phyloP scores from a whole-genome alignment of 2,888 invertebrate genomes.

The Drosophila villosipedis region DNA sequence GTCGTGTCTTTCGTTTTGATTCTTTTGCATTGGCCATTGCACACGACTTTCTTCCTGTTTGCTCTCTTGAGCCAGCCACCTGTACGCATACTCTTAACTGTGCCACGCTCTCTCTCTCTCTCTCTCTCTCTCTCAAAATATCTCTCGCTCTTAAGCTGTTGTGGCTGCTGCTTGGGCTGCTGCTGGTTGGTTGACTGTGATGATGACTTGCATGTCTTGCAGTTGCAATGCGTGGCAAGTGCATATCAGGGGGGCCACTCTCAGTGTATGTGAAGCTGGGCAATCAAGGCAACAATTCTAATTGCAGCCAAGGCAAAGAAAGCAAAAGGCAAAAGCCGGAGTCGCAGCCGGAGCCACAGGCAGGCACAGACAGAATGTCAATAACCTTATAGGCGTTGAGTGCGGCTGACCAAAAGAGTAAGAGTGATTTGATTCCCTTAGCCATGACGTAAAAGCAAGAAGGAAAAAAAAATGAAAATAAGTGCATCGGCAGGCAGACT shows the following conservation, averaged over 20 bases:
- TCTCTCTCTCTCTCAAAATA: background rate
- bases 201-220: constrained; percentile 58
- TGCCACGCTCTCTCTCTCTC: background rate
- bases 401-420: constrained; percentile 69
- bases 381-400: constrained; percentile 64
- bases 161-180: constrained; percentile 2
- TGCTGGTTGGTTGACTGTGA: constrained; percentile 24
- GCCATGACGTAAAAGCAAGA: constrained; percentile 68
- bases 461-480: constrained; percentile 39
- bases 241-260: constrained; percentile 23
- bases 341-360: constrained; percentile 28
- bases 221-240: constrained; percentile 55
- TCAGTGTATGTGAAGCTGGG: constrained; percentile 20
- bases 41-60: constrained; percentile 80
- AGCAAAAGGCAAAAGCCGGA: constrained; percentile 44
- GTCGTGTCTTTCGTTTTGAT: constrained; percentile 49
- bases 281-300: constrained; percentile 66
- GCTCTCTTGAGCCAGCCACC: constrained; percentile 58
- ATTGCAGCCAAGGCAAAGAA: constrained; percentile 55
- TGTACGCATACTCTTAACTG: constrained; percentile 44
- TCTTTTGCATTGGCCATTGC: constrained; percentile 62
- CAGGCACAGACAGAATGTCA: constrained; percentile 57
- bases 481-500: constrained; percentile 34
- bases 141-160: constrained; percentile 19
- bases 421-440: constrained; percentile 82